These are phyloP conservation scores for Mystacides longicornis DNA, from an alignment of 2,888 invertebrate species.

Conservation along the genomic window DNA sequence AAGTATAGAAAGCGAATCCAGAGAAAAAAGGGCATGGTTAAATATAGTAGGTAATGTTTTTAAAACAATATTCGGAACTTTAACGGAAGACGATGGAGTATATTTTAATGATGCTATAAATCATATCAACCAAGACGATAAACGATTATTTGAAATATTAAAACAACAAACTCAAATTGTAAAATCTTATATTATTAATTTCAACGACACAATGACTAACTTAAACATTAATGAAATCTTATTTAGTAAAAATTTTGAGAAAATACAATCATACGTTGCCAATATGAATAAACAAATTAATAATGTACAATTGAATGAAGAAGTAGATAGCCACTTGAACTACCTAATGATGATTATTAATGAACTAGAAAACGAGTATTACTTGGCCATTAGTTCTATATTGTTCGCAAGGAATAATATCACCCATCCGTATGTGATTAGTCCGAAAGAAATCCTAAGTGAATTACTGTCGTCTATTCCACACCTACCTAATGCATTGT, in stretches of 20 bases:
- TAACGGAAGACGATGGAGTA: slow-evolving; percentile 16
- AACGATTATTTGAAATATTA: slow-evolving; percentile 19
- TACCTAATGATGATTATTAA: slow-evolving; percentile 18
- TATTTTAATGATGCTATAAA: slow-evolving; percentile 24
- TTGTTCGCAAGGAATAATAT: slow-evolving; percentile 23
- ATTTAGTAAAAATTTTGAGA: slow-evolving; percentile 23
- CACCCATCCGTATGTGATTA: slow-evolving; percentile 24
- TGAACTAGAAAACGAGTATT: slow-evolving; percentile 20
- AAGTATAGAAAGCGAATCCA: too few species aligned
- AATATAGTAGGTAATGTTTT: slow-evolving; percentile 8
- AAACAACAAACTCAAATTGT: slow-evolving; percentile 26
- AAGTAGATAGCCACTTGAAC: slow-evolving; percentile 19
- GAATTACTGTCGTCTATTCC: neutral
- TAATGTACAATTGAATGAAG: slow-evolving; percentile 6
- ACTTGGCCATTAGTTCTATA: slow-evolving; percentile 18
- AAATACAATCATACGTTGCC: slow-evolving; percentile 18
- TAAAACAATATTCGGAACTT: slow-evolving; percentile 10
- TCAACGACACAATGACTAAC: slow-evolving; percentile 23
- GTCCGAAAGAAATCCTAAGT: slow-evolving; percentile 14
- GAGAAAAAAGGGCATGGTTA: slow-evolving; percentile 6
- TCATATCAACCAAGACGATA: slow-evolving; percentile 19
- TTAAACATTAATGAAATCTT: slow-evolving; percentile 22
- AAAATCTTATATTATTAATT: slow-evolving; percentile 22
- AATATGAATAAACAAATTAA: slow-evolving; percentile 2
- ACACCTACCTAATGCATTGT: neutral